phyloP scores from a whole-genome alignment of 2,797 vertebrate species.

The Numenius phaeopus region DNA sequence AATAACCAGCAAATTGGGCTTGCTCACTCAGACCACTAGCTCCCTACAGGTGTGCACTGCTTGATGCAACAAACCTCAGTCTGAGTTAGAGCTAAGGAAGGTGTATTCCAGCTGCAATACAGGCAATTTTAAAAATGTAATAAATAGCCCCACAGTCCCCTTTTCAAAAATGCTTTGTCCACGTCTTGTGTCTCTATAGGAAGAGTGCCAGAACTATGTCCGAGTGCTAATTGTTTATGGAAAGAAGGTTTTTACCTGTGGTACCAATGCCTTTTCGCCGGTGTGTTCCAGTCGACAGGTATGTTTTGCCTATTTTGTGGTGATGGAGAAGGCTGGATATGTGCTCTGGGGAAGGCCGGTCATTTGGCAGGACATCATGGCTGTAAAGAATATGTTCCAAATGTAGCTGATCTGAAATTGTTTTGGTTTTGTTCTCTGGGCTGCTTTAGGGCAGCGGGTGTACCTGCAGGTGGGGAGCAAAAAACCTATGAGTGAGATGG shows the following conservation, averaged over 20 bases:
- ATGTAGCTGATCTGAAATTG: background rate
- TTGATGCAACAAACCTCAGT: background rate
- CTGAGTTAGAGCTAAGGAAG: background rate
- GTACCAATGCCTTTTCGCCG: slow-evolving; percentile 96
- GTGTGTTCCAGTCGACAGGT: slow-evolving; percentile 95
- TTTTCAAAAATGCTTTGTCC: slow-evolving; percentile 8
- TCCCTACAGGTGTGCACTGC: background rate
- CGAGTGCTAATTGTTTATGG: slow-evolving; percentile 93
- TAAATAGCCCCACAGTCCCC: background rate
- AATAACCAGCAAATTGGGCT: background rate
- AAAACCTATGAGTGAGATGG: background rate
- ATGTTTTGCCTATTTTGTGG: background rate
- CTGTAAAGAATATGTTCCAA: background rate
- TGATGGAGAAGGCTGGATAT: background rate
- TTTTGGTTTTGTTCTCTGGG: background rate
- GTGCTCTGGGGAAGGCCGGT: background rate
- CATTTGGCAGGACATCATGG: background rate
- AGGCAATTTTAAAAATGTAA: background rate
- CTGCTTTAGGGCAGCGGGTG: background rate
- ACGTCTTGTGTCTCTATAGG: slow-evolving; percentile 77
- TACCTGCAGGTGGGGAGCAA: background rate
- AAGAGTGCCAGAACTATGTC: slow-evolving; percentile 98
- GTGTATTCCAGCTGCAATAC: background rate
- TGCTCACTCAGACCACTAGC: background rate
- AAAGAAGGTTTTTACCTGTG: slow-evolving; percentile 95